phyloP scores from a whole-genome alignment of 2,113 vertebrate genomes.

The Thomomys bottae region DNA sequence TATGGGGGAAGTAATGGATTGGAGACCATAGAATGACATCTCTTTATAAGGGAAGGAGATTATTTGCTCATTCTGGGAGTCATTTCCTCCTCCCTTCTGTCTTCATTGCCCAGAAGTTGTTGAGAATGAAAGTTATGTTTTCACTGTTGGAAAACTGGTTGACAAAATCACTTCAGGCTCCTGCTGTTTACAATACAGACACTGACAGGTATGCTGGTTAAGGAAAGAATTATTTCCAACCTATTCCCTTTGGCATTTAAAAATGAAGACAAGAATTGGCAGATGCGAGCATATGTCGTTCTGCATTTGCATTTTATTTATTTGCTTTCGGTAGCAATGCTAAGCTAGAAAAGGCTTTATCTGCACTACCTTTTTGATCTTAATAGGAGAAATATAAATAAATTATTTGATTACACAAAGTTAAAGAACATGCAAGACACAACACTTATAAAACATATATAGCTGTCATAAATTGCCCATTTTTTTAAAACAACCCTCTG shows the following conservation, averaged over 20 bases:
- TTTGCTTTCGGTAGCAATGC: slow-evolving; percentile 35
- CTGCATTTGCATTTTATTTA: slow-evolving; percentile 47
- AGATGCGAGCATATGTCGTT: background rate
- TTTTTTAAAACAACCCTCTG: background rate
- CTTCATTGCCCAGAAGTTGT: slow-evolving; percentile 53
- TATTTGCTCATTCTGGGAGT: slow-evolving; percentile 50
- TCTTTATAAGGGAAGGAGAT: background rate
- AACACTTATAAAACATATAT: background rate
- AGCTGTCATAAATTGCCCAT: background rate
- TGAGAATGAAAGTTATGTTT: slow-evolving; percentile 70
- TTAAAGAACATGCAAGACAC: background rate
- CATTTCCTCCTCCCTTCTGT: slow-evolving; percentile 29
- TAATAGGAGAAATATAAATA: slow-evolving; percentile 35
- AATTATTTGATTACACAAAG: slow-evolving; percentile 40
- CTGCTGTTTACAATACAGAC: slow-evolving; percentile 68
- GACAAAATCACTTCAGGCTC: slow-evolving; percentile 71
- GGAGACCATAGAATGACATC: background rate
- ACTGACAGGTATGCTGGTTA: slow-evolving; percentile 69
- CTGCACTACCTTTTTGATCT: slow-evolving; percentile 38
- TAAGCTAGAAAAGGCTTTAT: slow-evolving; percentile 38
- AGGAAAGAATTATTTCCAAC: slow-evolving; percentile 71
- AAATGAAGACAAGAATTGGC: slow-evolving; percentile 53
- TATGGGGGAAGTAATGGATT: background rate
- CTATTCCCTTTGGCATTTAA: slow-evolving; percentile 63
- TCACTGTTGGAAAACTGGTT: slow-evolving; percentile 69